These are phyloP conservation scores for Leptestheria dahalacensis DNA, from an alignment of 1,140 invertebrate genomes.

Conservation along the genomic window DNA sequence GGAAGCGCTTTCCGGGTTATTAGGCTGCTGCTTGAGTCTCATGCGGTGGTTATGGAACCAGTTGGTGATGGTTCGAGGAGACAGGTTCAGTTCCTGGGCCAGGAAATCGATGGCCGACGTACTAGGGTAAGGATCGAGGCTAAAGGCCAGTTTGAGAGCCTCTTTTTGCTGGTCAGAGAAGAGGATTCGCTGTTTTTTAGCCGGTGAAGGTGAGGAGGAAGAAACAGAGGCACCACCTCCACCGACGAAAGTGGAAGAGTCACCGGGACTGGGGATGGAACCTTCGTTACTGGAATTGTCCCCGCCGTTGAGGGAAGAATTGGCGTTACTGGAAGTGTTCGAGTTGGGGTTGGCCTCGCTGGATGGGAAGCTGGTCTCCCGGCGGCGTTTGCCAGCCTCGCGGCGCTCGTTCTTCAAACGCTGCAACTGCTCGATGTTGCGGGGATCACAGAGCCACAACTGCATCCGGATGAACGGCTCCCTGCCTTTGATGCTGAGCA, in stretches of 20 bases:
- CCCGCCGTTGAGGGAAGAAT: conserved; percentile 12
- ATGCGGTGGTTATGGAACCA: conserved; percentile 99
- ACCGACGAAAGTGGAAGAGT: background rate
- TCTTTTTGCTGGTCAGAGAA: conserved; percentile 98
- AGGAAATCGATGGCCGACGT: conserved; percentile 89
- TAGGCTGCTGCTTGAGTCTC: conserved; percentile 66
- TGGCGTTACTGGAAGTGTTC: conserved; percentile 18
- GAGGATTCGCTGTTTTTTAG: conserved; percentile 80
- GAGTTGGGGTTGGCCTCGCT: conserved; percentile 28
- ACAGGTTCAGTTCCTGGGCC: conserved; percentile 75
- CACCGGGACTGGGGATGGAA: conserved; percentile 1
- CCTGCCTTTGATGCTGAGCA: conserved; percentile 93
- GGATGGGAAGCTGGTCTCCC: conserved; percentile 39
- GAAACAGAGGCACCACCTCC: conserved; percentile 6
- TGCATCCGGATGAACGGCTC: conserved; percentile 98
- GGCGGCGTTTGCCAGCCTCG: conserved; percentile 71
- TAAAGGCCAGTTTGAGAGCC: conserved; percentile 79
- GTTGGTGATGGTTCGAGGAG: conserved; percentile 90
- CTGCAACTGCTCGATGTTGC: conserved; percentile 67
- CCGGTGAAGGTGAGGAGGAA: conserved; percentile 23
- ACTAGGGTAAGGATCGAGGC: conserved; percentile 89
- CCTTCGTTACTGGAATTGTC: conserved; percentile 13
- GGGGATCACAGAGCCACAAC: conserved; percentile 84
- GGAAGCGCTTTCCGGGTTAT: background rate
- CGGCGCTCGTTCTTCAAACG: conserved; percentile 30